Evolutionary conservation across 2,797 vertebrate species (phyloP).

Genomic region (Anableps anableps): DNA sequence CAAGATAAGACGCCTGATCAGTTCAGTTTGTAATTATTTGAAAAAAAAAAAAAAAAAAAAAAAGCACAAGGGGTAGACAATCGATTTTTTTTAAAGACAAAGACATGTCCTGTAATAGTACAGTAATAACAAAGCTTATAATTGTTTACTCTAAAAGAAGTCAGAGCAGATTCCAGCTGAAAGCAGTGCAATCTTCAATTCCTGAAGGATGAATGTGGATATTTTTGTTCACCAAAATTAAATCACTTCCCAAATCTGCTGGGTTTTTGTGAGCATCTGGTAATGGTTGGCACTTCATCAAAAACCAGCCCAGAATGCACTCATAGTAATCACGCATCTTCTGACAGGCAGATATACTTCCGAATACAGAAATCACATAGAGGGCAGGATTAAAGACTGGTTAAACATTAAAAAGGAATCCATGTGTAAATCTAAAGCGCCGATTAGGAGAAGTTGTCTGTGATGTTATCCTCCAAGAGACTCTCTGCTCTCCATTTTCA

Average conservation of each 20-base stretch:
- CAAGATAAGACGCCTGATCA: conserved; percentile 53
- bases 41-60: not conserved
- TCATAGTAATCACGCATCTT: conserved; percentile 83
- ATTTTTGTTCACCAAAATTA: conserved; percentile 70
- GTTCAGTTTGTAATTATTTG: conserved; percentile 67
- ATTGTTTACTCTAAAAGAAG: conserved; percentile 70
- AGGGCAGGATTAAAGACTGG: conserved; percentile 89
- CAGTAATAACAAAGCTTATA: conserved; percentile 58
- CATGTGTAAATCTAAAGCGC: conserved; percentile 93
- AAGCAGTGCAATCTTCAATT: conserved; percentile 54
- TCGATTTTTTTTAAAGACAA: conserved; percentile 61
- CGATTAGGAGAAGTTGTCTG: conserved; percentile 83
- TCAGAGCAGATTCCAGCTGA: conserved; percentile 55
- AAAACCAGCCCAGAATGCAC: conserved; percentile 75
- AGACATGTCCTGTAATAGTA: conserved; percentile 40
- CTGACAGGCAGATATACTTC: conserved; percentile 79
- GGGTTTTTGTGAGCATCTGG: conserved; percentile 78
- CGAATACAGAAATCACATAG: conserved; percentile 87
- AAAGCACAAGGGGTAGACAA: conserved; percentile 49
- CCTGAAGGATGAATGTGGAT: conserved; percentile 54
- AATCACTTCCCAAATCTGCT: conserved; percentile 74
- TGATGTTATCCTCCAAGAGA: conserved; percentile 88
- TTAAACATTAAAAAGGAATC: conserved; percentile 92
- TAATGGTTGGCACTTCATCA: conserved; percentile 85
- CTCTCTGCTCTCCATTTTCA: conserved; percentile 89